These are phyloP conservation scores for Cenopis cana DNA, from an alignment of 2,888 invertebrate genomes.

Conservation along the genomic window DNA sequence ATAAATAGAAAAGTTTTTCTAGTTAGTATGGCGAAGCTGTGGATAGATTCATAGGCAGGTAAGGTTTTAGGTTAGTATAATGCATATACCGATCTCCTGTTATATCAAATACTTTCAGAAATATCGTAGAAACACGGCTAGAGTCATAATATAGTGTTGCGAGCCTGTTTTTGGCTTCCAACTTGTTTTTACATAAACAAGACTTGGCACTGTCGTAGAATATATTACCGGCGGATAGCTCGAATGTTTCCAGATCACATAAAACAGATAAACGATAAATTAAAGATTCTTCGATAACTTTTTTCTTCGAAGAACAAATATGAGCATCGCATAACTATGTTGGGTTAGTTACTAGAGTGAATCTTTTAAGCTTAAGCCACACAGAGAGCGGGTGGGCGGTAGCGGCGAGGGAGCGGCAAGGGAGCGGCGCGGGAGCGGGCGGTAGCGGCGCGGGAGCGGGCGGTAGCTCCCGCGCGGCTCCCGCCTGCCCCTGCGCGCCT, in stretches of 20 bases:
- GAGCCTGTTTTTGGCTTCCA: constrained; percentile 32
- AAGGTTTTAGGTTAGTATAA: not conserved
- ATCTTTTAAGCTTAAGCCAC: too few relatives aligned
- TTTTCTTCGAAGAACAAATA: not conserved
- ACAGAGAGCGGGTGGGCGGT: too few relatives aligned
- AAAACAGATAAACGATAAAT: constrained; percentile 31
- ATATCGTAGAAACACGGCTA: not conserved
- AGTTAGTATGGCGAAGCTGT: too few relatives aligned
- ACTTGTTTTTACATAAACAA: constrained; percentile 38
- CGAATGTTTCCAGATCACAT: constrained; percentile 28
- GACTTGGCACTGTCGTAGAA: constrained; percentile 38
- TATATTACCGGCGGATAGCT: constrained; percentile 33
- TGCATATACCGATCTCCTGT: not conserved
- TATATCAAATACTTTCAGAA: not conserved
- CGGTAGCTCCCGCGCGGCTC: too few relatives aligned
- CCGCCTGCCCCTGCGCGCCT: too few relatives aligned
- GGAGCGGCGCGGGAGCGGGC: too few relatives aligned
- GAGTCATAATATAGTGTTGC: constrained; percentile 1
- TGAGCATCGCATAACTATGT: not conserved
- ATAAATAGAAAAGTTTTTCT: too few relatives aligned
- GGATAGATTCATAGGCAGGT: not conserved
- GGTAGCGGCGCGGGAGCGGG: too few relatives aligned
- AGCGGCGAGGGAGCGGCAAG: too few relatives aligned
- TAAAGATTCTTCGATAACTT: constrained; percentile 4
- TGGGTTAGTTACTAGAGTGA: too few relatives aligned